phyloP scores from a whole-genome alignment of 1,140 invertebrate genomes.

The Anagrus nilaparvatae region DNA sequence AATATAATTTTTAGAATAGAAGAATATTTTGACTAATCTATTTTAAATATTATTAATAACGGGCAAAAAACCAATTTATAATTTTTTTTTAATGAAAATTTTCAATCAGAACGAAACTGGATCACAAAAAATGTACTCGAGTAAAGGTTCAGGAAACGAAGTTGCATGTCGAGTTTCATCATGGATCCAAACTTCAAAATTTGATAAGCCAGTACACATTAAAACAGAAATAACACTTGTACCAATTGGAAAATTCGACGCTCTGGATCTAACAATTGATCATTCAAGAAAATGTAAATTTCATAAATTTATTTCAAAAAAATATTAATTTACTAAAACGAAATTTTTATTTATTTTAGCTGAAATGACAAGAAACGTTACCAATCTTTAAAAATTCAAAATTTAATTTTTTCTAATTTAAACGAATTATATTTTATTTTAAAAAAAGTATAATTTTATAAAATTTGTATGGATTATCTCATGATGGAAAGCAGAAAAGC shows the following conservation, averaged over 20 bases:
- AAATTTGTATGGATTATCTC: too few species aligned
- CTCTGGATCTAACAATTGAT: not conserved
- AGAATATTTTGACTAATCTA: too few species aligned
- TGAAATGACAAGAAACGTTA: too few species aligned
- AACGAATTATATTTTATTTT: too few species aligned
- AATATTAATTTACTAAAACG: not conserved
- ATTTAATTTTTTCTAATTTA: too few species aligned
- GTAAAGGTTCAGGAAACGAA: conserved; percentile 8
- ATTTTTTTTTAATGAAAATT: too few species aligned
- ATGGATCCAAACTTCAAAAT: conserved; percentile 8
- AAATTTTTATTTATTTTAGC: not conserved
- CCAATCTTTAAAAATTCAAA: too few species aligned
- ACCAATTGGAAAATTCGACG: not conserved
- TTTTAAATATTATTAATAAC: too few species aligned
- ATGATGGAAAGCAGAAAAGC: too few species aligned
- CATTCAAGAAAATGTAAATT: conserved; percentile 2
- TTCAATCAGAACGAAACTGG: conserved; percentile 9
- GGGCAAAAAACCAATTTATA: too few species aligned
- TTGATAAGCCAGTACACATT: not conserved
- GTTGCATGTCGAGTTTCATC: conserved; percentile 12
- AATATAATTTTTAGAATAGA: too few species aligned
- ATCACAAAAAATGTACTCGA: conserved; percentile 9
- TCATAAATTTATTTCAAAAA: not conserved
- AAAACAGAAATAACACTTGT: conserved; percentile 6
- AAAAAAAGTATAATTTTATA: too few species aligned